These are phyloP conservation scores for Tadarida brasiliensis DNA, from an alignment of 2,797 vertebrate species.

Conservation along the genomic window DNA sequence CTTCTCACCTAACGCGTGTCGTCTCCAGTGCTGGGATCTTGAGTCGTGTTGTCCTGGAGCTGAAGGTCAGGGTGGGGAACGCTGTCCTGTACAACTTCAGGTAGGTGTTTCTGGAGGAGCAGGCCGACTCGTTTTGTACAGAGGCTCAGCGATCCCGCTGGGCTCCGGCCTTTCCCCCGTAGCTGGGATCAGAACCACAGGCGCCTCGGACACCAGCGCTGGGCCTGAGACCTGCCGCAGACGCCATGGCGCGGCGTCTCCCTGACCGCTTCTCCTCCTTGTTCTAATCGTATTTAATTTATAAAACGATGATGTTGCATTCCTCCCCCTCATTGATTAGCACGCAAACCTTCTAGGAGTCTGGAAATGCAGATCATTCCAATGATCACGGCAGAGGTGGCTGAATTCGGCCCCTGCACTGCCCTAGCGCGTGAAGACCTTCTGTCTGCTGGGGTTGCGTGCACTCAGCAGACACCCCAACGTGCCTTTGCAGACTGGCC, in stretches of 20 bases:
- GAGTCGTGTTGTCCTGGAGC: not conserved
- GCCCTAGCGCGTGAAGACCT: no score
- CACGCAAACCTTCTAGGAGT: not conserved
- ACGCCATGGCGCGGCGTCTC: not conserved
- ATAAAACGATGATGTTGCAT: not conserved
- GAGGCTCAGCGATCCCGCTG: accelerated
- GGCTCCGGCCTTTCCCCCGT: accelerated
- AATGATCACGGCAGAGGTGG: not conserved
- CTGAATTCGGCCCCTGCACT: not conserved
- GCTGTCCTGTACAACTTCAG: not conserved
- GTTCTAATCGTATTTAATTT: not conserved
- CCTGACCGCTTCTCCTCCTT: not conserved
- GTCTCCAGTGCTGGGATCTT: not conserved
- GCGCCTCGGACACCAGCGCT: not conserved
- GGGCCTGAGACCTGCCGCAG: not conserved
- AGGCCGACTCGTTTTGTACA: not conserved
- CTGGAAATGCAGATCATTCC: not conserved
- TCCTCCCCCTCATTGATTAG: conserved; percentile 4
- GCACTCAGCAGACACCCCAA: not conserved
- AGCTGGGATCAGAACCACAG: accelerated
- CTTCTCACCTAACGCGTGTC: not conserved
- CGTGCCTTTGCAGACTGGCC: not conserved
- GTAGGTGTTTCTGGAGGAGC: not conserved
- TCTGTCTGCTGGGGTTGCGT: not conserved
- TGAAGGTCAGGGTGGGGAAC: not conserved